A percentile compares a stretch with the other conserved stretches of the same genome.
phyloP scores from a whole-genome alignment of 2,113 vertebrate genomes.

The Rhinichthys klamathensis region DNA sequence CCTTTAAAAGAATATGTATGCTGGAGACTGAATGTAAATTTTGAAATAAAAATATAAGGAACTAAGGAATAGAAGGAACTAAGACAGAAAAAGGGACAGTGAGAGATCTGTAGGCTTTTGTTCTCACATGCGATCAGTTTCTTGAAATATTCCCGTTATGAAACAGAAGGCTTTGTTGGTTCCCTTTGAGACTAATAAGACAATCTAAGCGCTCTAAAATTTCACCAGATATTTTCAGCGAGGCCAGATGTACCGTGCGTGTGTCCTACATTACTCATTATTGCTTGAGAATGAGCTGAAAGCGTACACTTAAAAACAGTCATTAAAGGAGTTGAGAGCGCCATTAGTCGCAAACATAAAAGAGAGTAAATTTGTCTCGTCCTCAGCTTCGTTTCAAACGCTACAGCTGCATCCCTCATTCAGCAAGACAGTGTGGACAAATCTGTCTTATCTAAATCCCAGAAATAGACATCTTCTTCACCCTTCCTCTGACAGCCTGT shows the following conservation, averaged over 20 bases:
- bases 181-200: conserved; percentile 19
- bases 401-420: conserved; percentile 24
- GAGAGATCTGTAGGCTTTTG: not conserved
- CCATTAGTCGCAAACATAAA: conserved; percentile 20
- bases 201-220: not conserved
- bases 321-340: not conserved
- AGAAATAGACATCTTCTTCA: conserved; percentile 20
- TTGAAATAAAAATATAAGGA: not conserved
- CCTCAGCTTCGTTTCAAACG: not conserved
- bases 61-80: not conserved
- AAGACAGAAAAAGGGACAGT: not conserved
- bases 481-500: conserved; percentile 1
- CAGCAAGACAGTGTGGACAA: conserved; percentile 3
- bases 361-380: conserved; percentile 5
- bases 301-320: conserved; percentile 32
- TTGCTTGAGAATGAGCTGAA: not conserved
- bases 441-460: not conserved
- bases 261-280: conserved; percentile 23
- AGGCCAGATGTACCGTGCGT: conserved; percentile 3
- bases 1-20: not conserved
- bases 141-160: not conserved
- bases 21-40: not conserved
- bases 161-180: not conserved
- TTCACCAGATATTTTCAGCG: conserved; percentile 12
- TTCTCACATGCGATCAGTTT: not conserved